Conservation (phyloP, 1,140 invertebrate species). For the Berghia stephanieae region DNA sequence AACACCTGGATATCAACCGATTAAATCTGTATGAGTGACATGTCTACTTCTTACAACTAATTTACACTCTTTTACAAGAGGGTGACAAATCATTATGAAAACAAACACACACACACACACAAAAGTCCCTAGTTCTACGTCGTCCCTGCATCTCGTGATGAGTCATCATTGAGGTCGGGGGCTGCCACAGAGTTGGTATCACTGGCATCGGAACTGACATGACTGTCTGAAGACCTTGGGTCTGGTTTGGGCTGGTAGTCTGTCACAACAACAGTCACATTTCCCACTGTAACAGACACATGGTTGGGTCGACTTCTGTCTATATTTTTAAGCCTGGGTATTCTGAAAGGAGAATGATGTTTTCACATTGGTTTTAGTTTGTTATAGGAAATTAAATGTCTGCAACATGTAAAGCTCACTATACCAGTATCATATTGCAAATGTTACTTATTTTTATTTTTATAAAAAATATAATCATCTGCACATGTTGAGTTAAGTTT, state of each 20-base stretch:
- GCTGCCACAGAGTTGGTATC: constrained; percentile 44
- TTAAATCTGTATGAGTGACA: no score
- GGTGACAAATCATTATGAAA: no score
- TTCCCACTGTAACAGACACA: constrained; percentile 93
- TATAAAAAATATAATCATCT: no score
- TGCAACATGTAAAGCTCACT: no score
- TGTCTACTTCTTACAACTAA: no score
- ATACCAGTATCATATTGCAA: no score
- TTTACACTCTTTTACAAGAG: no score
- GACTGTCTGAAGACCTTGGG: constrained; percentile 45
- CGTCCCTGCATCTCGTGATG: constrained; percentile 24
- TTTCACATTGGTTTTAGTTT: background rate
- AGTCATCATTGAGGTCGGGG: constrained; percentile 32
- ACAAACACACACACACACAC: no score
- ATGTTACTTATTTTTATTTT: no score
- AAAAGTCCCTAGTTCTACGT: constrained; percentile 12
- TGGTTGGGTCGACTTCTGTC: constrained; percentile 88
- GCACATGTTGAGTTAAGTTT: no score
- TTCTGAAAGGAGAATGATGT: constrained; percentile 59
- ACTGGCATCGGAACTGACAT: constrained; percentile 50
- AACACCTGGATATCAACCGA: no score
- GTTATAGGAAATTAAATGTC: background rate
- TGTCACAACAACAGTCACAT: constrained; percentile 94
- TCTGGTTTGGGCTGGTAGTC: constrained; percentile 88
- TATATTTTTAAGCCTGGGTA: constrained; percentile 85